Evolutionary conservation across 1,140 invertebrate species (phyloP).

Genomic region (Drosophila oshimai): DNA sequence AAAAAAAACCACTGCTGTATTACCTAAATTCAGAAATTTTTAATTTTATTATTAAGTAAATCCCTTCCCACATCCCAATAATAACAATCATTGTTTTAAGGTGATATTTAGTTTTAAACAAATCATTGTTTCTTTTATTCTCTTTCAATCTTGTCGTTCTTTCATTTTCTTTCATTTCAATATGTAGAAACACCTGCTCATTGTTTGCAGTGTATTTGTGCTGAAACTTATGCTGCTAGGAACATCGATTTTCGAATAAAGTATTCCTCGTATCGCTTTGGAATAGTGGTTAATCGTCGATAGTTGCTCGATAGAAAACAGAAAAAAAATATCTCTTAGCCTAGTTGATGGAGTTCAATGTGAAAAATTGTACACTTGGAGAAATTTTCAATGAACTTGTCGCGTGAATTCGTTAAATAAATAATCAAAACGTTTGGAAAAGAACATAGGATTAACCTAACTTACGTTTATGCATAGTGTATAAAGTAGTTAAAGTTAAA

Average conservation of each 20-base stretch:
- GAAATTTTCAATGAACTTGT: constrained; percentile 68
- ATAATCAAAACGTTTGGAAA: constrained; percentile 28
- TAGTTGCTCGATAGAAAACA: constrained; percentile 25
- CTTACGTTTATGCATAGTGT: constrained; percentile 18
- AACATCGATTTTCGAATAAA: constrained; percentile 58
- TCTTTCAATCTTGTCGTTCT: constrained; percentile 20
- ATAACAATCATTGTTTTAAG: constrained; percentile 28
- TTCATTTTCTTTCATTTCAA: constrained; percentile 2
- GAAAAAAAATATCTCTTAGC: constrained; percentile 32
- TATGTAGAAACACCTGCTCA: constrained; percentile 26
- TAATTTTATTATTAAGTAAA: too few species aligned
- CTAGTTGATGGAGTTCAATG: constrained; percentile 42
- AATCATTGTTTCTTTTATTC: constrained; percentile 67
- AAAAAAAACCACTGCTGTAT: background rate
- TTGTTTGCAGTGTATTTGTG: constrained; percentile 42
- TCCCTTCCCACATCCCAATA: background rate
- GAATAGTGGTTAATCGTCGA: constrained; percentile 18
- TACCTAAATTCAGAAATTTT: too few species aligned
- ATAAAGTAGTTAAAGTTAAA: constrained; percentile 35
- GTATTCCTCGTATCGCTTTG: background rate
- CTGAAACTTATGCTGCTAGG: constrained; percentile 53
- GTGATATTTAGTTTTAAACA: constrained; percentile 55
- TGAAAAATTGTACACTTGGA: constrained; percentile 59
- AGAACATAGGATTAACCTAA: background rate
- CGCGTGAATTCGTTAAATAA: constrained; percentile 52